phyloP scores from a whole-genome alignment of 2,888 invertebrate species.

The Ypsolopha sequella region DNA sequence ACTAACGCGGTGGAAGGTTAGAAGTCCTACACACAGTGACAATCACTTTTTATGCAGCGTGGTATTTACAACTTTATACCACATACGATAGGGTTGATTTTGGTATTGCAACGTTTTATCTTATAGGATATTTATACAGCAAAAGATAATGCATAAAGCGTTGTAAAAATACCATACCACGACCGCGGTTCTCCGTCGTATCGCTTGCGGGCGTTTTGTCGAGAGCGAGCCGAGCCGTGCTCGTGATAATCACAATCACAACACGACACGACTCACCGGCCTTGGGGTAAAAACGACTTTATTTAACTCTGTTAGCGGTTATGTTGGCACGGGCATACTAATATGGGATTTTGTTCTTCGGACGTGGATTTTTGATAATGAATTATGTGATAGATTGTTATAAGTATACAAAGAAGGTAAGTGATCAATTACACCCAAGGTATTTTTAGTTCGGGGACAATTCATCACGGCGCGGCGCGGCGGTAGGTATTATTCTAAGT shows the following conservation, averaged over 20 bases:
- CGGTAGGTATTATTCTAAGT: too few species aligned
- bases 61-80: too few species aligned
- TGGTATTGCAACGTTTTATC: too few species aligned
- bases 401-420: background rate
- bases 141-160: background rate
- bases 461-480: too few species aligned
- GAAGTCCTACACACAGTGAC: too few species aligned
- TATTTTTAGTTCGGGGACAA: background rate
- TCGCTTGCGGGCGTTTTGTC: slow-evolving; percentile 19
- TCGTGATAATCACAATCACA: slow-evolving; percentile 3
- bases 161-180: slow-evolving; percentile 44
- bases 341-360: slow-evolving; percentile 19
- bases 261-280: slow-evolving; percentile 42
- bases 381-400: background rate
- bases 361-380: background rate
- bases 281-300: slow-evolving; percentile 53
- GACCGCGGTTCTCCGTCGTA: slow-evolving; percentile 43
- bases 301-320: slow-evolving; percentile 47
- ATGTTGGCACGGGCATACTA: slow-evolving; percentile 44
- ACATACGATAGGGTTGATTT: too few species aligned
- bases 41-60: too few species aligned
- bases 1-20: too few species aligned
- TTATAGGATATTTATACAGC: too few species aligned
- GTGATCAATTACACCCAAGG: too few species aligned
- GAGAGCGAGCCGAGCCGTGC: background rate